Percentiles rank a stretch among this genome's conserved stretches.
phyloP scores from a whole-genome alignment of 2,888 invertebrate species.

The Clitarchus hookeri region DNA sequence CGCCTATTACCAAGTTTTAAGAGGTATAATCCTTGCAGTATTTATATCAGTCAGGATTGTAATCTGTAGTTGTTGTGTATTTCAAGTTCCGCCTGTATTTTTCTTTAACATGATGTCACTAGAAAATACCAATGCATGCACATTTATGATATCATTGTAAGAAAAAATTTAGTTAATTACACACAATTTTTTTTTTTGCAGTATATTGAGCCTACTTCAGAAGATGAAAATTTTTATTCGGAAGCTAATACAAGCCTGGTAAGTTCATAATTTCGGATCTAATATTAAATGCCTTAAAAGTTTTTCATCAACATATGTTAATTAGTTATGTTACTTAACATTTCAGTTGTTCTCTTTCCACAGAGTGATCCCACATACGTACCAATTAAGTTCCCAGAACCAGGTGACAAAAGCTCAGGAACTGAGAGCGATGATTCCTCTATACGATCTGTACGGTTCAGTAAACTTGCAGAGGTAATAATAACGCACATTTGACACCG shows the following conservation, averaged over 20 bases:
- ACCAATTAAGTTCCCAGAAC: constrained; percentile 79
- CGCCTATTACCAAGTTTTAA: too few species aligned
- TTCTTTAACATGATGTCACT: too few species aligned
- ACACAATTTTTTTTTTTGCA: constrained; percentile 49
- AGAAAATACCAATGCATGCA: too few species aligned
- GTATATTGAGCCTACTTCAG: constrained; percentile 75
- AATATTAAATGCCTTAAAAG: not conserved
- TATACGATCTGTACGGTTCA: constrained; percentile 85
- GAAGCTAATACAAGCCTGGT: constrained; percentile 70
- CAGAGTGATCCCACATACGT: constrained; percentile 92
- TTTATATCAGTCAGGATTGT: too few species aligned
- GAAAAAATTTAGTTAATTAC: not conserved
- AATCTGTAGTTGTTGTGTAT: too few species aligned
- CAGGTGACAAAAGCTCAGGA: constrained; percentile 68
- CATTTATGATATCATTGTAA: too few species aligned
- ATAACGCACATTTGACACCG: not conserved
- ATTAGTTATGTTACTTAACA: constrained; percentile 15
- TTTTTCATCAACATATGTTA: constrained; percentile 22
- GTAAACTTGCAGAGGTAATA: constrained; percentile 76
- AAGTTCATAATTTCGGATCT: constrained; percentile 49
- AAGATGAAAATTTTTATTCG: constrained; percentile 78
- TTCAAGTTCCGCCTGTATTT: too few species aligned
- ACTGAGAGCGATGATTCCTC: constrained; percentile 86
- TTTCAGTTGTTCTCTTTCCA: constrained; percentile 45
- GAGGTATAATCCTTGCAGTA: too few species aligned